phyloP scores from a whole-genome alignment of 2,113 vertebrate genomes.

The Chroicocephalus ridibundus region DNA sequence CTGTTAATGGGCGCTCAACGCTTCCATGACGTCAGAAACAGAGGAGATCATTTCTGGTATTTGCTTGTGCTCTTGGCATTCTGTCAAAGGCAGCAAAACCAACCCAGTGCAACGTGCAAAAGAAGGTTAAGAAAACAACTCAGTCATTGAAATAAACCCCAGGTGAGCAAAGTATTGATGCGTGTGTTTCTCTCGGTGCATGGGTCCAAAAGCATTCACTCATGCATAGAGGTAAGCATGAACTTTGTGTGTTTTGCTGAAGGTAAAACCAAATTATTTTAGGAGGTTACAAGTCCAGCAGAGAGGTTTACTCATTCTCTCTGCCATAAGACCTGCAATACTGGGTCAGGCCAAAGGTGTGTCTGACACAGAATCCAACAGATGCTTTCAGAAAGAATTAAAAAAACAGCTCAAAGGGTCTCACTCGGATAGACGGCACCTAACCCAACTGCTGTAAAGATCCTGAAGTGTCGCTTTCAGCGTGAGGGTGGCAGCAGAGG shows the following conservation, averaged over 20 bases:
- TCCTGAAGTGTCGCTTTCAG: background rate
- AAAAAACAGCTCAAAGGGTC: background rate
- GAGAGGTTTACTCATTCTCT: background rate
- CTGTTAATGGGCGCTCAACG: background rate
- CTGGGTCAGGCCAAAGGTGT: background rate
- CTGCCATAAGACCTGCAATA: background rate
- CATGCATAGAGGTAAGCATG: background rate
- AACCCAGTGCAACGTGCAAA: background rate
- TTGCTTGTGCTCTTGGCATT: background rate
- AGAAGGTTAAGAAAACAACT: background rate
- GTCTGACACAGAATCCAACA: background rate
- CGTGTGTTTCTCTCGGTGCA: fast-evolving
- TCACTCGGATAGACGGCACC: background rate
- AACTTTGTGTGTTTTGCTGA: background rate
- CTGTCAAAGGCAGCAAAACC: background rate
- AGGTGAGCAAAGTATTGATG: background rate
- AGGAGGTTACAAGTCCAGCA: background rate
- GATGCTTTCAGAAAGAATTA: background rate
- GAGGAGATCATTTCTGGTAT: background rate
- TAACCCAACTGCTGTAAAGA: background rate
- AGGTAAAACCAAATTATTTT: background rate
- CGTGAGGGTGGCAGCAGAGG: fast-evolving
- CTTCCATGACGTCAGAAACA: background rate
- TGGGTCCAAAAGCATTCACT: background rate
- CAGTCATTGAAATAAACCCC: background rate